Evolutionary conservation across 2,797 vertebrate genomes (phyloP).

Genomic region (Sebastes nivosus): DNA sequence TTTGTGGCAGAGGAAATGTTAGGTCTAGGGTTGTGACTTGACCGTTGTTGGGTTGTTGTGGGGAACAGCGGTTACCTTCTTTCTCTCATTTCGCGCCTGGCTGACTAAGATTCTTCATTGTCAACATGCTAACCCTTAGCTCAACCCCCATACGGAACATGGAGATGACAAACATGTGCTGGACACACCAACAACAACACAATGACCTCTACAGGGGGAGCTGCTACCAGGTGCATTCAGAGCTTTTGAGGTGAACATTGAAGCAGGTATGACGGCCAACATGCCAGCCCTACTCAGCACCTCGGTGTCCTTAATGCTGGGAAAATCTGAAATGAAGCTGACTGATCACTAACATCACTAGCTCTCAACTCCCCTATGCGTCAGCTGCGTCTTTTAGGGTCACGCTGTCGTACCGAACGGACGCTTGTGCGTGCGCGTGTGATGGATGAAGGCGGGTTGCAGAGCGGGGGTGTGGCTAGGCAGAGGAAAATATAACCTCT

Average conservation of each 20-base stretch:
- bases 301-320: constrained; percentile 33
- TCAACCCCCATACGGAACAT: constrained; percentile 33
- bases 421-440: constrained; percentile 16
- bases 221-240: constrained; percentile 21
- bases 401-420: constrained; percentile 31
- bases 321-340: constrained; percentile 49
- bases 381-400: constrained; percentile 43
- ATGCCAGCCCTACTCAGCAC: constrained; percentile 25
- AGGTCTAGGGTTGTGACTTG: not conserved
- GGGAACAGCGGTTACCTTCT: constrained; percentile 68
- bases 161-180: constrained; percentile 47
- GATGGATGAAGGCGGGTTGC: constrained; percentile 58
- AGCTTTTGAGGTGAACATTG: constrained; percentile 31
- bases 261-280: constrained; percentile 44
- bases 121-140: constrained; percentile 68
- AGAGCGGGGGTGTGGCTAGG: constrained; percentile 24
- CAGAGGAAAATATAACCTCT: constrained; percentile 51
- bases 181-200: constrained; percentile 23
- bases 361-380: constrained; percentile 22
- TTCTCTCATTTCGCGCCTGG: constrained; percentile 73
- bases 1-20: constrained; percentile 6
- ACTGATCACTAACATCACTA: constrained; percentile 49
- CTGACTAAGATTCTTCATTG: constrained; percentile 77
- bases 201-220: constrained; percentile 27
- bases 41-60: constrained; percentile 19